Base-by-base conservation (phyloP, 1,140 invertebrate species). In the Rhyzopertha dominica region DNA sequence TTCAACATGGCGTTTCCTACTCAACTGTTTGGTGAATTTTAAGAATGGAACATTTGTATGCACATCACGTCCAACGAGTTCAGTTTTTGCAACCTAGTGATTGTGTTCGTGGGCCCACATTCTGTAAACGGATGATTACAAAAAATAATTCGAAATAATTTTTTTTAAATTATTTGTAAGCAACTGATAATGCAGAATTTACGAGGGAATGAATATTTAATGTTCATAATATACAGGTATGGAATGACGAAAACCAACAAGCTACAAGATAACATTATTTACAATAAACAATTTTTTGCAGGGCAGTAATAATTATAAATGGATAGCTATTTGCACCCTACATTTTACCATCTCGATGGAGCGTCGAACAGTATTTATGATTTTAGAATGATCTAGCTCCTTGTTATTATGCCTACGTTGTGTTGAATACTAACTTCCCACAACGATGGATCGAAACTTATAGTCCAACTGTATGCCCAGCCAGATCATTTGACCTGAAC, bases 141-240 rank as follows among this genome's bases (percentile, higher is more conserved):
- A 32, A 32, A 32, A 32, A 24, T 23, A 39, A n/a, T 5, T 16
- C 12, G 19, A n/a, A n/a, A n/a, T n/a, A n/a, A n/a, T n/a, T n/a
- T 4, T 20, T 39, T 9, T 13, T 39, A 16, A 24, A 19, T 5
- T 10, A n/a, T 16, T 13, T 18, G 9, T 23, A 23, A 10, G 10
- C 22, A n/a, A 39, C 37, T 23, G 37, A 39, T 24, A 23, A 39
- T 12, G n/a, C 37, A 18, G 13, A 13, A 39, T 41, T 41, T n/a
- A 41, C 38, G 26, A 26, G 38, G 19, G 25, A 41, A 16, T 23
- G 38, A 7, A 18, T 41, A 3, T 41, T 41, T 29, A 41, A 41
- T 29, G 12, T 9, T 3, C 14, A 17, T 13, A 41, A 41, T 26
- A 23, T 17, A n/a, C 38, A 41, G 18, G 29, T 28, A 10, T 41